These are phyloP conservation scores for Drosophila fulvimacula DNA, from an alignment of 2,888 invertebrate genomes.

Conservation along the genomic window DNA sequence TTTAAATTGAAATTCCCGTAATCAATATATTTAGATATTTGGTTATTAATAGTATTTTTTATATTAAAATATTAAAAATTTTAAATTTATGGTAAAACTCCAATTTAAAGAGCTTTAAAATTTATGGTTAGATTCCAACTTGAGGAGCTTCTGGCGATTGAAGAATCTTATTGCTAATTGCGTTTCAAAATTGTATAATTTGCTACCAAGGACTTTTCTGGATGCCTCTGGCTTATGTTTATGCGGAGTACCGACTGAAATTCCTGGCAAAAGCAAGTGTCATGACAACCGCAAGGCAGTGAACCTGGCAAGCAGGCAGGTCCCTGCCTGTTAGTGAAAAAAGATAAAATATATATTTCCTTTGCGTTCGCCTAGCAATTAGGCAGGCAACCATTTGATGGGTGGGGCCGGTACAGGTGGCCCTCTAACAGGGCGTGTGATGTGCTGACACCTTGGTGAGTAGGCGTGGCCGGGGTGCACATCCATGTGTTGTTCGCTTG, in stretches of 20 bases:
- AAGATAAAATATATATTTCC: conserved; percentile 46
- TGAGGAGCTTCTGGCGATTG: neutral
- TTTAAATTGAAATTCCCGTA: no score
- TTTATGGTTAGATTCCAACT: neutral
- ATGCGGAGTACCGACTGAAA: conserved; percentile 13
- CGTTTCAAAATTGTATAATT: conserved; percentile 11
- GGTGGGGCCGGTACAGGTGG: conserved; percentile 46
- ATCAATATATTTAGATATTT: no score
- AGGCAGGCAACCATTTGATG: conserved; percentile 62
- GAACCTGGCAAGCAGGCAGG: neutral
- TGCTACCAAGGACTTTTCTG: conserved; percentile 18
- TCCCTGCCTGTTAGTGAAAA: conserved; percentile 9
- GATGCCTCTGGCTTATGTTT: conserved; percentile 20
- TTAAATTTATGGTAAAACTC: no score
- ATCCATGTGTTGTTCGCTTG: conserved; percentile 44
- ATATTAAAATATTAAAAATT: no score
- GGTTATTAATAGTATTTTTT: no score
- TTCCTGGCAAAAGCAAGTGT: conserved; percentile 29
- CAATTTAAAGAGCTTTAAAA: neutral
- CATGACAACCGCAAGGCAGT: conserved; percentile 58
- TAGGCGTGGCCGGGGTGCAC: conserved; percentile 47
- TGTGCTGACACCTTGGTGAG: conserved; percentile 65
- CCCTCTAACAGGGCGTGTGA: conserved; percentile 34
- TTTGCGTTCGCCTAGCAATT: conserved; percentile 61
- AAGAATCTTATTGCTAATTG: conserved; percentile 23